Evolutionary conservation across 30 jellyfish, hydroid and myxozoan genomes (phyloP), one percentile per base, ranked within the genome.

Genomic region (Pelagia noctiluca): DNA sequence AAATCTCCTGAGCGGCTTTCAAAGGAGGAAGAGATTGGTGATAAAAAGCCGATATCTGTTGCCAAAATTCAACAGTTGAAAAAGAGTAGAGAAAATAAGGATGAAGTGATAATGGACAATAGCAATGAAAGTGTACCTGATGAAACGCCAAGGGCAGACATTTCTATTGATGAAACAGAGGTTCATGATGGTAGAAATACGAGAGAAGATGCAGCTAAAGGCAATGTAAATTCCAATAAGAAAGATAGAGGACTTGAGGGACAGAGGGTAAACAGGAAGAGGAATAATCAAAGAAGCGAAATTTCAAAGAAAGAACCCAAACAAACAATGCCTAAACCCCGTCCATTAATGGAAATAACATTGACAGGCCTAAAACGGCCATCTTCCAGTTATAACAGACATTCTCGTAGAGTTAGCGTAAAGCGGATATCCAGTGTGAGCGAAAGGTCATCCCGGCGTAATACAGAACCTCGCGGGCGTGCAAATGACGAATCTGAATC

Each of bases 281-380:
- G 53, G 22, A 38, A 60, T 2, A 31, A 75, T 34, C 8, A 24
- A 25, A 22, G 32, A 25, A 66, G 50, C 3, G 32, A 1, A 13
- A 26, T 30, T 5, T 8, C 22, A 67, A 31, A 2, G 63, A 18
- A 10, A 67, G 2, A 23, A 67, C 30, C 11, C 50, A 30, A 33
- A 67, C 21, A 10, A 67, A 67, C 2, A 46, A 63, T 21, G 29
- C 0, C 1, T 16, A 35, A 80, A 49, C 91, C 91, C 21, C 69
- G 70, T 34, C 93, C 93, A 1, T 32, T 83, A 23, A 83, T 83
- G 93, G 93, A 83, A 70, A 83, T 83, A 3, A 71, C 87, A 19
- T 42, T 83, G 18, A 25, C 81, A 1, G 38, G 26, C 21, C 65
- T 70, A 16, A 79, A 79, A 21, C 24, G 24, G 34, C 91, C 21